These are phyloP conservation scores for Hippoglossus stenolepis DNA, from an alignment of 2,113 vertebrate genomes.

Conservation along the genomic window DNA sequence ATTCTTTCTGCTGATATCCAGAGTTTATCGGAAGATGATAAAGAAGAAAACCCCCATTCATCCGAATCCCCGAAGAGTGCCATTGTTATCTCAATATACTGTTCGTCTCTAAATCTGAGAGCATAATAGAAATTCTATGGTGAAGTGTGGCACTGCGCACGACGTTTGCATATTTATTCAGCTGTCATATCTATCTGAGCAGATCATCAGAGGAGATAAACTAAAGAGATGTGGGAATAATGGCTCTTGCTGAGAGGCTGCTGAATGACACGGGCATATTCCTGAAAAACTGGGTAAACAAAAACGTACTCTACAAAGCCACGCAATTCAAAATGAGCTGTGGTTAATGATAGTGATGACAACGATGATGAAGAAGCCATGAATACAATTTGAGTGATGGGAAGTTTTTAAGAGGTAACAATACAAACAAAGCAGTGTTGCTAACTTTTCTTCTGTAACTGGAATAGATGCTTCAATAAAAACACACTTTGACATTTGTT, in stretches of 20 bases:
- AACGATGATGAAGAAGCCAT: constrained; percentile 66
- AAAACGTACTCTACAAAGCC: constrained; percentile 57
- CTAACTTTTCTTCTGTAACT: constrained; percentile 39
- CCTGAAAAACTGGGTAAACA: constrained; percentile 76
- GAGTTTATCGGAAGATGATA: constrained; percentile 74
- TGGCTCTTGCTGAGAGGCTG: constrained; percentile 76
- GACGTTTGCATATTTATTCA: constrained; percentile 84
- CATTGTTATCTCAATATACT: constrained; percentile 73
- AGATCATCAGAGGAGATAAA: constrained; percentile 83
- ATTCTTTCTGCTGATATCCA: constrained; percentile 60
- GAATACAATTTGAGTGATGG: constrained; percentile 54
- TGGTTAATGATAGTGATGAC: constrained; percentile 59
- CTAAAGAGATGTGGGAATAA: constrained; percentile 81
- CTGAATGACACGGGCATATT: constrained; percentile 67
- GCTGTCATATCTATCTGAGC: constrained; percentile 82
- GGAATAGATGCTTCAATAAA: constrained; percentile 23
- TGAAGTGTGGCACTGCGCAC: constrained; percentile 67
- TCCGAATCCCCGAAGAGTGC: constrained; percentile 70
- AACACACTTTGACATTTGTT: background rate
- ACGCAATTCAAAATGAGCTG: constrained; percentile 52
- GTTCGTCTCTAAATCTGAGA: constrained; percentile 71
- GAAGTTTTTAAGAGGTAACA: constrained; percentile 51
- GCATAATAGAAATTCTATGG: constrained; percentile 75
- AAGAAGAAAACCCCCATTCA: constrained; percentile 59
- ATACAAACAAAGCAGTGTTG: constrained; percentile 14